Evolutionary conservation across 2,888 invertebrate genomes (phyloP), one percentile per base, ranked within the genome.

Genomic region (Eupithecia abbreviata): DNA sequence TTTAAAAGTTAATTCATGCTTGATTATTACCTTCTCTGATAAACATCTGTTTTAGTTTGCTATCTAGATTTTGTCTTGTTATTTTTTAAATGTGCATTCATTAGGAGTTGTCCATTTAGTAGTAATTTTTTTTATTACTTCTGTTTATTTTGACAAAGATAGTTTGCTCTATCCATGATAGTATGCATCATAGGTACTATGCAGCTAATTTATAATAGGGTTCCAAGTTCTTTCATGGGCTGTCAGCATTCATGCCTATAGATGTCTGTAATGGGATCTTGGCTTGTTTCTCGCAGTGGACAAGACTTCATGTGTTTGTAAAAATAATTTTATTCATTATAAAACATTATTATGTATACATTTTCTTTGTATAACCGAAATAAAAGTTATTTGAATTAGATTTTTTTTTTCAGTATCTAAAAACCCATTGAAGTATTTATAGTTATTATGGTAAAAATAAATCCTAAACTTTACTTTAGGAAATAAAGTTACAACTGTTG

Each of bases 301-400:
- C 90, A 89, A 90, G 89, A 90, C 86, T 84, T 87, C 84, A 84
- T 90, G 90, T 92, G 91, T 92, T 92, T 93, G 86, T 92, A 92
- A 91, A 89, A 89, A 90, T 91, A 90, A 90, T 91, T 92, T 91
- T 92, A 91, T 93, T 89, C 91, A 91, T 86, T 90, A 68, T 68
- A 87, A 90, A 78, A 91, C 90, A 92, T 90, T 87, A 87, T 85
- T 88, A 90, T 90, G 89, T 90, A 92, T 91, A 92, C 90, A 92
- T 91, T 89, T 66, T 91, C 91, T 92, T 93, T 93, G 93, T 93
- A 92, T 93, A 91, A 90, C 92, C 90, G 92, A 93, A 93, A 93
- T 93, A 92, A 93, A 93, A 93, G 92, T 93, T 93, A 93, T 93
- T 85, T 93, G 91, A 92, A 62, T 30, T 62, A 62, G 30, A 30